These are phyloP conservation scores for Sarcophaga carnaria DNA, from an alignment of 2,888 invertebrate species.

Conservation along the genomic window DNA sequence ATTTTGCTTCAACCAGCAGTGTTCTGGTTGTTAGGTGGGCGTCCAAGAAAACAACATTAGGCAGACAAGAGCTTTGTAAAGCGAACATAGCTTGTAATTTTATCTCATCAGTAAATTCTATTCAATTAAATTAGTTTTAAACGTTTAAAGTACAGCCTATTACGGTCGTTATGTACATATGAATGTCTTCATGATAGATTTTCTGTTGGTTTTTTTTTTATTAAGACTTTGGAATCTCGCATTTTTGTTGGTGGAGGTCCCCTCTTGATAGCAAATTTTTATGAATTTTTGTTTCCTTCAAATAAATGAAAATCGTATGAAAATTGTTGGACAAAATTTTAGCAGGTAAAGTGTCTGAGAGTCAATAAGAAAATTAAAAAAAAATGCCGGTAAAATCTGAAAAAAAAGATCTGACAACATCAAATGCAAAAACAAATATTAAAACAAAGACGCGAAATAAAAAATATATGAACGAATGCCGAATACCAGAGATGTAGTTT, in stretches of 20 bases:
- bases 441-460: background rate
- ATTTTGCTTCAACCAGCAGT: too few species aligned
- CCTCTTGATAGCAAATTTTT: constrained; percentile 5
- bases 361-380: constrained; percentile 31
- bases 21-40: background rate
- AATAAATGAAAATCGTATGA: constrained; percentile 14
- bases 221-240: constrained; percentile 35
- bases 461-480: background rate
- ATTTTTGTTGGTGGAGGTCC: constrained; percentile 53
- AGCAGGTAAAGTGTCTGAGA: constrained; percentile 52
- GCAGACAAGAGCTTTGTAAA: background rate
- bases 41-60: background rate
- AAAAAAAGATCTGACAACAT: constrained; percentile 51
- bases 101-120: background rate
- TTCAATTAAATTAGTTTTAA: background rate
- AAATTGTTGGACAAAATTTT: constrained; percentile 5
- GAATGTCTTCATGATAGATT: background rate
- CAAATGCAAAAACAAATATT: constrained; percentile 2
- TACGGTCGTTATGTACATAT: background rate
- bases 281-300: constrained; percentile 10
- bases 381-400: constrained; percentile 40
- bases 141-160: background rate
- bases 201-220: constrained; percentile 25
- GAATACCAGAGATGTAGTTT: constrained; percentile 30
- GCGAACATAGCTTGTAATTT: background rate